Evolutionary conservation across 2,113 vertebrate genomes (phyloP).

Genomic region (Erythrolamprus reginae): DNA sequence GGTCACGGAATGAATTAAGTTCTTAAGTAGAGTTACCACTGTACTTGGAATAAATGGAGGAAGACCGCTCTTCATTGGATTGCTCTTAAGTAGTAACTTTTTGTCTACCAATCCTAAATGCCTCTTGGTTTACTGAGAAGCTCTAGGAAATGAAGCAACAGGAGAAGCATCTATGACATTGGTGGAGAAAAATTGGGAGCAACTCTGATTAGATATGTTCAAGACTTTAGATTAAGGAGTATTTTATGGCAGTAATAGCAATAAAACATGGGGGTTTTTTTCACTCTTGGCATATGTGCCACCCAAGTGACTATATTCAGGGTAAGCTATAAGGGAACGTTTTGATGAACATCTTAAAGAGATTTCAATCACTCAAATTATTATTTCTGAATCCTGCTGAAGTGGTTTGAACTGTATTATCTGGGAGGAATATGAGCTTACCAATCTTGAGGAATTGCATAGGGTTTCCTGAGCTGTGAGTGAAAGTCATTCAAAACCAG

Average conservation of each 20-base stretch:
- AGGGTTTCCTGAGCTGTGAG: background rate
- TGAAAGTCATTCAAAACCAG: background rate
- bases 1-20: too few relatives aligned
- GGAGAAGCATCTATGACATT: background rate
- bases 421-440: background rate
- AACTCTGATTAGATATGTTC: background rate
- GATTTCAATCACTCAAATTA: background rate
- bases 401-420: background rate
- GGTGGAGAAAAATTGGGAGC: background rate
- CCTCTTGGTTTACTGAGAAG: background rate
- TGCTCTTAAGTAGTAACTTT: background rate
- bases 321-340: background rate
- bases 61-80: background rate
- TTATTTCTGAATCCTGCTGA: background rate
- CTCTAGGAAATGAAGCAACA: background rate
- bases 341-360: background rate
- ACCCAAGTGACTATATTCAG: background rate
- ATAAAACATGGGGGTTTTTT: background rate
- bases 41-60: background rate
- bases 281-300: background rate
- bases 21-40: too few relatives aligned
- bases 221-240: background rate
- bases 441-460: background rate
- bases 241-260: background rate
- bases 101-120: background rate